Percentiles rank a stretch among this genome's conserved stretches.
Conservation (phyloP, 2,888 invertebrate species). For the Ommatoiulus sabulosus region DNA sequence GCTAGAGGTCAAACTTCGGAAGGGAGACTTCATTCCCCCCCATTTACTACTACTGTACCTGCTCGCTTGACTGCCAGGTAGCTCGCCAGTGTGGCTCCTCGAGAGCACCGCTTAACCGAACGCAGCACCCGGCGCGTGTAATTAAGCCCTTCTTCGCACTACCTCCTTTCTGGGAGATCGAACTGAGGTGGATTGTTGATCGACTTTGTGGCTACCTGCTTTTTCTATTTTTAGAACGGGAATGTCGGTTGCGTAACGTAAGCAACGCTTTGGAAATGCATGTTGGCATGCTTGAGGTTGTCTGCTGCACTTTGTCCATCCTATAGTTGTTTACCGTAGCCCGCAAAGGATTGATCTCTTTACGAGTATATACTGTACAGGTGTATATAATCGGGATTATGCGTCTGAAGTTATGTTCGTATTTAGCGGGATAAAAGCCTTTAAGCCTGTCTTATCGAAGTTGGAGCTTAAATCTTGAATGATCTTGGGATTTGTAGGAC, state of each 20-base stretch:
- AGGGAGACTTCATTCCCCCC: neutral
- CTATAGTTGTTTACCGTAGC: neutral
- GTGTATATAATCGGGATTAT: neutral
- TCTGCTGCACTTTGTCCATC: neutral
- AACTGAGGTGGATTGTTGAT: neutral
- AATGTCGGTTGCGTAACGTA: neutral
- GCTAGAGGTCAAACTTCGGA: slow-evolving; percentile 48
- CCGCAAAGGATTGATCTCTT: neutral
- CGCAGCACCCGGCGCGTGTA: neutral
- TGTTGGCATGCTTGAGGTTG: neutral
- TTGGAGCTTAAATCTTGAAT: too few relatives aligned
- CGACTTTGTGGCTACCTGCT: slow-evolving; percentile 14
- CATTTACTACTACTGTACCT: neutral
- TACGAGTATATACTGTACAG: neutral
- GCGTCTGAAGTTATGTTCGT: neutral
- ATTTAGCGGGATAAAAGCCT: too few relatives aligned
- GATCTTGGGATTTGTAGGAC: too few relatives aligned
- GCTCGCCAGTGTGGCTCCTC: neutral
- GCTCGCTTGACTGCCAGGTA: neutral
- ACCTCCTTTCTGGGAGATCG: neutral
- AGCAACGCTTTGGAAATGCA: neutral
- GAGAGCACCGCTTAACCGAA: neutral
- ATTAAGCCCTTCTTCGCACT: neutral
- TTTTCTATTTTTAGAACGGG: slow-evolving; percentile 9
- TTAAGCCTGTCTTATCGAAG: too few relatives aligned